A percentile compares a stretch with the other conserved stretches of the same genome.
Conservation (phyloP, 2,113 vertebrate species). For the Plectropomus leopardus region DNA sequence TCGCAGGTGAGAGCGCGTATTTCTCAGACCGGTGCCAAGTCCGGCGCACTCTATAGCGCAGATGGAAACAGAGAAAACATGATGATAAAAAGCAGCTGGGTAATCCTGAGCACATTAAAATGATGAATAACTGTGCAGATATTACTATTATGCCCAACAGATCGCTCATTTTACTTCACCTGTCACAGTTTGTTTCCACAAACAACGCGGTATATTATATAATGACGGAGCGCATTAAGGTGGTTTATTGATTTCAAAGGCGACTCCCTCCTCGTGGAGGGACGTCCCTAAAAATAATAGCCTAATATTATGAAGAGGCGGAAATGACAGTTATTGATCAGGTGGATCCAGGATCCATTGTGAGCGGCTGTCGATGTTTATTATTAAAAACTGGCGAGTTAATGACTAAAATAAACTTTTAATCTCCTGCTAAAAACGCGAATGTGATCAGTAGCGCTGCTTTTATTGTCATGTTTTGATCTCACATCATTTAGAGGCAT, state of each 20-base stretch:
- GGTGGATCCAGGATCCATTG: not conserved
- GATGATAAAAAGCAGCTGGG: not conserved
- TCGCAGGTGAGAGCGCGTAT: slow-evolving; percentile 1
- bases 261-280: not conserved
- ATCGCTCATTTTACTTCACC: not conserved
- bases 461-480: not conserved
- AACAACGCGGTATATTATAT: slow-evolving; percentile 1
- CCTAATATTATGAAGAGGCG: not conserved
- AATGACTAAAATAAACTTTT: not conserved
- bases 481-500: not conserved
- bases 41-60: not conserved
- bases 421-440: not conserved
- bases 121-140: not conserved
- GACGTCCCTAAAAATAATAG: not conserved
- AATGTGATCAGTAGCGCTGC: not conserved
- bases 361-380: not conserved
- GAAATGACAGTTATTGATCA: not conserved
- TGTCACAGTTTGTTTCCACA: not conserved
- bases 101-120: not conserved
- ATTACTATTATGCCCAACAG: not conserved
- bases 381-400: not conserved
- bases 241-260: not conserved
- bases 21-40: slow-evolving; percentile 16
- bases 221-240: not conserved
- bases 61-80: not conserved